Conservation (phyloP, 2,113 vertebrate genomes). For the Rhombomys opimus region DNA sequence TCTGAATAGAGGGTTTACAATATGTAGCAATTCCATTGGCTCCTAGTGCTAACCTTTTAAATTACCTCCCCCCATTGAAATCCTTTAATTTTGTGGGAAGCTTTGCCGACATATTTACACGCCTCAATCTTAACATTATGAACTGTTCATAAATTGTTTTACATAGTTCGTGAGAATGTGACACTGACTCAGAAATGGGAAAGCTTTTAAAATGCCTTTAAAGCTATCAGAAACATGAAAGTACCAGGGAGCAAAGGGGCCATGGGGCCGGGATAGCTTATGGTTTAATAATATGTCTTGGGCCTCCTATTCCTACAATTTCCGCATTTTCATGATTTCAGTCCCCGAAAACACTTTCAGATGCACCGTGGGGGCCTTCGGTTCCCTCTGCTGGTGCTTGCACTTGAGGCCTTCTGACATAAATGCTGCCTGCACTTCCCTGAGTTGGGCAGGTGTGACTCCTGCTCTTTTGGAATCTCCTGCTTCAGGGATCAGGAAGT, state of each 20-base stretch:
- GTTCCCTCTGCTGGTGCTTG: neutral
- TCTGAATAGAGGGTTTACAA: slow-evolving; percentile 33
- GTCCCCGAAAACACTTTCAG: neutral
- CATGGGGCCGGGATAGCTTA: neutral
- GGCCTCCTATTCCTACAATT: neutral
- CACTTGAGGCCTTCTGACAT: neutral
- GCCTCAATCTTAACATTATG: slow-evolving; percentile 57
- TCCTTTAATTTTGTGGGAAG: slow-evolving; percentile 52
- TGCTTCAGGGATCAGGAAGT: neutral
- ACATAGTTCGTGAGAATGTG: slow-evolving; percentile 64
- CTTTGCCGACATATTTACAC: slow-evolving; percentile 47
- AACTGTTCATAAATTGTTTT: slow-evolving; percentile 46
- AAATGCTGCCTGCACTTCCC: neutral
- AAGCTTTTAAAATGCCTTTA: neutral
- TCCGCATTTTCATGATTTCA: neutral
- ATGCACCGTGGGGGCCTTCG: neutral
- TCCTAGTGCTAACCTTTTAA: slow-evolving; percentile 46
- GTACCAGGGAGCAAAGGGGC: neutral
- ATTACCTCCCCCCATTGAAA: neutral
- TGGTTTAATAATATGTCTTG: neutral
- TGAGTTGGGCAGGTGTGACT: accelerated
- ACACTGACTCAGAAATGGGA: slow-evolving; percentile 68
- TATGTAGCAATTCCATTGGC: slow-evolving; percentile 55
- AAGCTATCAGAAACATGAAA: neutral
- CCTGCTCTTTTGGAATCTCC: neutral